Base-by-base conservation (phyloP, 2,797 vertebrate genomes). In the Leucoraja ocellata region DNA sequence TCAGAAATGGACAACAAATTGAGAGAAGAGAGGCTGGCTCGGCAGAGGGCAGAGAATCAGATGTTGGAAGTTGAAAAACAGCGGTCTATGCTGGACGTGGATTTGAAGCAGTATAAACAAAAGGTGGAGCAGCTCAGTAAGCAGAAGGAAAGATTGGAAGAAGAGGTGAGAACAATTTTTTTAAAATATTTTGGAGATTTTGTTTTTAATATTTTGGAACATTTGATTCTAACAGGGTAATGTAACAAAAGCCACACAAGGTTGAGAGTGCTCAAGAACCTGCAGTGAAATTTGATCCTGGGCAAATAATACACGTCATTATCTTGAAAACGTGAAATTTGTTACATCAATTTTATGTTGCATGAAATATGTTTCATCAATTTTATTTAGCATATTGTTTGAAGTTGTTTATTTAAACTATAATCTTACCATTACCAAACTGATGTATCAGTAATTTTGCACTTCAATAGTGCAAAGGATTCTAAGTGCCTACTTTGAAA, bases 61-160 rank as follows among this genome's bases (percentile, higher is more conserved):
- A 96, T 98, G 93, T 98, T 99, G 96, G 98, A 99, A 95, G 97
- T 98, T 94, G 99, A 99, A 96, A 99, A 99, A 95, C 98, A 99
- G 95, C 99, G 98, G 96, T 99, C 98, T 10, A 99, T 99, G 98
- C 95, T 99, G 93, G 99, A 99, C 95, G 99, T 99, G 23, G 99
- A 99, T 95, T 97, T 99, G 93, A 99, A 99, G 94, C 98, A 99
- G 94, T 99, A 98, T n/a, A 97, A 98, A 94, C 99, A 99, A 96
- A 99, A 99, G 95, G 97, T 99, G 93, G 98, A 99, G 94, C 98
- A 99, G 95, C 96, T 99, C 95, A 96, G 96, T 96, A 97, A 98
- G 95, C 98, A 99, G 94, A 99, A 99, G 94, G 98, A 99, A 94
- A 96, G 98, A 93, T 96, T 99, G 94, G 99, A 99, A 95, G 98